These are phyloP conservation scores for Diplolepis rosae DNA, from an alignment of 2,888 invertebrate genomes.

Conservation along the genomic window DNA sequence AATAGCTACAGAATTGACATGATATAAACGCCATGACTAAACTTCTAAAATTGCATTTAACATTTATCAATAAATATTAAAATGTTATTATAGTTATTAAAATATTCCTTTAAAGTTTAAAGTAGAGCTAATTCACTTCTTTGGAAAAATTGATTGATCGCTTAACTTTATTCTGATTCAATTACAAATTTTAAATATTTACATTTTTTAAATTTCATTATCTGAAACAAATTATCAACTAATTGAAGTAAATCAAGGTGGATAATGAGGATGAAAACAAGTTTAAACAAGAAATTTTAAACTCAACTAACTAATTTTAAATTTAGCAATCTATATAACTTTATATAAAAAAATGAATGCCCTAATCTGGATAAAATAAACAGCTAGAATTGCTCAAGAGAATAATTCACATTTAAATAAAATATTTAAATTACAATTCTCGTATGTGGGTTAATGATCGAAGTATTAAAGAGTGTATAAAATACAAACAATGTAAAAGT, in stretches of 20 bases:
- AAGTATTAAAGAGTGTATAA: constrained; percentile 16
- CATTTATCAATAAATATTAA: neutral
- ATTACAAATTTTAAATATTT: too few relatives aligned
- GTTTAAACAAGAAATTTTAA: too few relatives aligned
- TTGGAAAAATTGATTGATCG: too few relatives aligned
- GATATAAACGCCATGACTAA: neutral
- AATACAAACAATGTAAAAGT: constrained; percentile 11
- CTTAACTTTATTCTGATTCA: too few relatives aligned
- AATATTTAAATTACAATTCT: constrained; percentile 12
- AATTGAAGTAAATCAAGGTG: neutral
- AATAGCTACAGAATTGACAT: neutral
- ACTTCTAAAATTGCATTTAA: neutral
- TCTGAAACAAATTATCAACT: neutral
- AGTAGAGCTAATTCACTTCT: too few relatives aligned
- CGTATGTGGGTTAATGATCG: constrained; percentile 19
- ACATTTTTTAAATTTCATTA: too few relatives aligned
- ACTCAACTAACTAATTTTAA: too few relatives aligned
- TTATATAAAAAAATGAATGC: neutral
- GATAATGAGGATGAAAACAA: neutral
- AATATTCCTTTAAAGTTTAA: too few relatives aligned
- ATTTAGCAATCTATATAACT: neutral
- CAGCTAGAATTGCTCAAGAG: constrained; percentile 11
- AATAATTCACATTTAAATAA: constrained; percentile 13
- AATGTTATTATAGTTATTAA: too few relatives aligned
- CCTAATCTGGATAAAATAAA: constrained; percentile 10